Evolutionary conservation across 2,113 vertebrate genomes (phyloP), one percentile per base, ranked within the genome.

Genomic region (Amia ocellicauda): DNA sequence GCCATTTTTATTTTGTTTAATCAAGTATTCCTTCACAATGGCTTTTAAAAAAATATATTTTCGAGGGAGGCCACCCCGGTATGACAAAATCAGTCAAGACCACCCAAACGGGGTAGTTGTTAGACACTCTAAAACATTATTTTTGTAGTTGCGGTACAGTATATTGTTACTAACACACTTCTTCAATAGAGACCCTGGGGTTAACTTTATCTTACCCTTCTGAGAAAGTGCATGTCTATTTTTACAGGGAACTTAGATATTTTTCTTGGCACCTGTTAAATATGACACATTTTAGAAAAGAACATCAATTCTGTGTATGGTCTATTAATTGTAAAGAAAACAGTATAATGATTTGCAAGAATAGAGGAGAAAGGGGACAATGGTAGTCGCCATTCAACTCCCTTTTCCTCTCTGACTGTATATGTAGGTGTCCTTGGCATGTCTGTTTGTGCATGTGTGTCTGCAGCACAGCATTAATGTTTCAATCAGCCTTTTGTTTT

Each of bases 401-500:
- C 75, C 81, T 80, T 75, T 83, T 65, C 74, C 80, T 78, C 70
- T 78, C 85, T 73, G 69, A 84, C 78, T 79, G 76, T 71, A 73
- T 75, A 51, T 63, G 31, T 80, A 73, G 85, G 81, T 72, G 85
- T 74, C 77, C 76, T 69, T 67, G 81, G 75, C 82, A 70, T 67
- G 78, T 87, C 51, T 58, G 51, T 62, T 74, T 80, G 75, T 75
- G 72, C 76, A 80, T 60, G 43, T 17, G 68, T 73, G 72, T 74
- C 53, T 43, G 42, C 51, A 36, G 78, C 81, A 78, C 72, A 81
- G 79, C 75, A 81, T 68, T 76, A 76, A 84, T 83, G 73, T 88
- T 83, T 83, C 80, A 67, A 66, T 77, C 66, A 69, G 75, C 75
- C 74, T 74, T 81, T 58, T 89, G 90, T 89, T 91, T 85, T 77